Percentiles rank a stretch among this genome's conserved stretches.
phyloP scores from a whole-genome alignment of 2,888 invertebrate genomes.

The Epirrhoe alternata region DNA sequence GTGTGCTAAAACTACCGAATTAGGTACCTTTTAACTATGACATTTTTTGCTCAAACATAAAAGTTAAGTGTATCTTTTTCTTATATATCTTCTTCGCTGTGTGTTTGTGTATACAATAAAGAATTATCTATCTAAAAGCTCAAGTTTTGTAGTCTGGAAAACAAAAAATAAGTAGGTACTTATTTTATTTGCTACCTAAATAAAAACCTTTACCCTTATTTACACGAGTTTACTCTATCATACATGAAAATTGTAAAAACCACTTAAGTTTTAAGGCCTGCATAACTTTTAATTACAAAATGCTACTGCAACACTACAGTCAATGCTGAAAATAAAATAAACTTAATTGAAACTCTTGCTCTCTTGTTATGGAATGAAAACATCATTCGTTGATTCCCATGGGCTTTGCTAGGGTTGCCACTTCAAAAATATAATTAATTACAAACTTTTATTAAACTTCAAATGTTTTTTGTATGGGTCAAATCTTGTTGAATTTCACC shows the following conservation, averaged over 20 bases:
- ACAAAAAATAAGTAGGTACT: not conserved
- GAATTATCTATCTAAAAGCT: too few relatives aligned
- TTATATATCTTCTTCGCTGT: too few relatives aligned
- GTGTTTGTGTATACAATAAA: too few relatives aligned
- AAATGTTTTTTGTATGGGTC: too few relatives aligned
- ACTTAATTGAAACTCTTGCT: conserved; percentile 54
- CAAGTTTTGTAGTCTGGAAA: not conserved
- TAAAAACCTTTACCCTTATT: not conserved
- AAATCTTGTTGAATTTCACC: too few relatives aligned
- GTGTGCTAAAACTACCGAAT: too few relatives aligned
- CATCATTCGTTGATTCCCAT: conserved; percentile 34
- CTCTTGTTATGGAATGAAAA: conserved; percentile 53
- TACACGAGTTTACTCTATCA: not conserved
- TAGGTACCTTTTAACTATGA: too few relatives aligned
- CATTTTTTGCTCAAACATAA: not conserved
- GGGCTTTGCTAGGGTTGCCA: conserved; percentile 14
- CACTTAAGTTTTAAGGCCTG: conserved; percentile 16
- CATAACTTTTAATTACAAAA: conserved; percentile 23
- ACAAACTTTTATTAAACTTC: not conserved
- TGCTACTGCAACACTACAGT: conserved; percentile 1
- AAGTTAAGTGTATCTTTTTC: too few relatives aligned
- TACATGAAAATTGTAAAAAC: not conserved
- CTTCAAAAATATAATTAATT: not conserved
- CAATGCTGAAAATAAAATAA: conserved; percentile 45
- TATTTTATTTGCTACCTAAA: not conserved